phyloP scores from a whole-genome alignment of 2,113 vertebrate species.

The Microtus oregoni region DNA sequence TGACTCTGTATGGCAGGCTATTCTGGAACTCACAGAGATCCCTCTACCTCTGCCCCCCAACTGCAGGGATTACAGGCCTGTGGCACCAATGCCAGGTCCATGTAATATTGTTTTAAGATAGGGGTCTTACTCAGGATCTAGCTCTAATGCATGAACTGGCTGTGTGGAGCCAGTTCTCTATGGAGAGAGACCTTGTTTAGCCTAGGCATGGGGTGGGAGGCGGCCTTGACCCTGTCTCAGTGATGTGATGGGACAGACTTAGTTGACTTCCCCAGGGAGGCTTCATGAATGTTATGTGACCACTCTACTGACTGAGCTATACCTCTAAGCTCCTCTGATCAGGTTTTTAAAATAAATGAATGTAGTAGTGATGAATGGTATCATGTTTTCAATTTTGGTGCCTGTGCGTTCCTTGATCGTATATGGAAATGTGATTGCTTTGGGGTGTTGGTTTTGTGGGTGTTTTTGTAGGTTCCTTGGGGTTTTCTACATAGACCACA shows the following conservation, averaged over 20 bases:
- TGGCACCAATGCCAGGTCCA: neutral
- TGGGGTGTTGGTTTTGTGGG: neutral
- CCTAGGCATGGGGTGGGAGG: too few species aligned
- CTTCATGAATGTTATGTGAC: neutral
- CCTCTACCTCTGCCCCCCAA: neutral
- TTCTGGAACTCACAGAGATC: neutral
- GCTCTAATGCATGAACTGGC: too few species aligned
- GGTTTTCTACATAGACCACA: conserved; percentile 7
- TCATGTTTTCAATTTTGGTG: neutral
- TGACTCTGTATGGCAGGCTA: neutral
- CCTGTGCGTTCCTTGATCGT: neutral
- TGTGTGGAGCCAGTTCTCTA: too few species aligned
- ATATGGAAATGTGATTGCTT: neutral
- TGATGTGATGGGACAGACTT: too few species aligned
- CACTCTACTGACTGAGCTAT: neutral
- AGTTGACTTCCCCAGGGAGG: too few species aligned
- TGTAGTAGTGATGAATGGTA: neutral
- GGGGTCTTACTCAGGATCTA: neutral
- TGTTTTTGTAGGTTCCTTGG: conserved; percentile 5
- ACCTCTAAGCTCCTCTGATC: neutral
- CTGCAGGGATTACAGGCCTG: neutral
- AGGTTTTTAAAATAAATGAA: neutral
- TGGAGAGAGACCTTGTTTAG: too few species aligned
- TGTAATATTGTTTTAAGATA: neutral
- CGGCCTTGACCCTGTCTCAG: too few species aligned